Percentiles rank a stretch among this genome's conserved stretches.
Conservation (phyloP, 2,797 vertebrate species). For the Platalea minor region DNA sequence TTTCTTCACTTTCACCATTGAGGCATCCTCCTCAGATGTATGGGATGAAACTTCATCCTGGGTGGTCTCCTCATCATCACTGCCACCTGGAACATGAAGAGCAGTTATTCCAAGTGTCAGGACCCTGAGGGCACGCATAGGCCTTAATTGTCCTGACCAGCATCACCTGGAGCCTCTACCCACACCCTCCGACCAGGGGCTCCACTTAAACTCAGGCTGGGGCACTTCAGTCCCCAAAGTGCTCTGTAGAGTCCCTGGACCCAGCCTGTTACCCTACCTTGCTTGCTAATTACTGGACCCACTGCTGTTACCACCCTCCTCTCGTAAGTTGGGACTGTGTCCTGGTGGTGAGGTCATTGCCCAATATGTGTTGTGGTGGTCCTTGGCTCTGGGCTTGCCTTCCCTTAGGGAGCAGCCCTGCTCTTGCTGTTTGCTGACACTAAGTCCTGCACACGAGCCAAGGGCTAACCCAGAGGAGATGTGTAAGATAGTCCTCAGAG, state of each 20-base stretch:
- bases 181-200: not conserved
- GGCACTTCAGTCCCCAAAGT: not conserved
- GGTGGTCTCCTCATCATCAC: slow-evolving; percentile 79
- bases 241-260: not conserved
- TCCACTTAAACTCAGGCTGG: not conserved
- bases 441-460: not conserved
- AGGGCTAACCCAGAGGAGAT: not conserved
- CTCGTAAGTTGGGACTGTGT: not conserved
- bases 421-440: not conserved
- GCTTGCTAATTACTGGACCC: not conserved
- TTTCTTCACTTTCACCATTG: slow-evolving; percentile 73
- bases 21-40: slow-evolving; percentile 77
- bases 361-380: not conserved
- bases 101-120: slow-evolving; percentile 2
- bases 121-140: not conserved
- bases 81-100: slow-evolving; percentile 75
- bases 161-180: not conserved
- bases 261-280: not conserved
- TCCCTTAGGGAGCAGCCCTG: not conserved
- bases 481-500: not conserved
- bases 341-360: not conserved
- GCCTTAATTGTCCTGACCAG: not conserved
- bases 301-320: not conserved
- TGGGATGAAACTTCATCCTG: slow-evolving; percentile 81
- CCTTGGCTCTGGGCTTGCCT: not conserved